Evolutionary conservation across 2,888 invertebrate species (phyloP).

Genomic region (Stratiomys singularior): DNA sequence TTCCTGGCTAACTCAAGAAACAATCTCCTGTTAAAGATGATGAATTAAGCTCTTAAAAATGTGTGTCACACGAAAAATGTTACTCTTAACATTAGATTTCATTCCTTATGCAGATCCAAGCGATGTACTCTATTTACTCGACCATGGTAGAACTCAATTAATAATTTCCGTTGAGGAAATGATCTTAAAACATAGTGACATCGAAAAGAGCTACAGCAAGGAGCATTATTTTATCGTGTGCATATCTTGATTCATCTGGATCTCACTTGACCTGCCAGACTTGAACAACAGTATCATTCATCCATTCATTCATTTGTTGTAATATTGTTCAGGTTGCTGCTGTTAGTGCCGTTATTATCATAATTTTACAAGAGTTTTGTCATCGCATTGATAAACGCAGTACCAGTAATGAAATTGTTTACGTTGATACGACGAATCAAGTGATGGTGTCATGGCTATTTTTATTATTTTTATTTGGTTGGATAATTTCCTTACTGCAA

Average conservation of each 20-base stretch:
- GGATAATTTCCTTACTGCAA: no score
- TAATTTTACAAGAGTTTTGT: background rate
- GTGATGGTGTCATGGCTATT: background rate
- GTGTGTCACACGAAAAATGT: slow-evolving; percentile 18
- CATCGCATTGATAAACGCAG: background rate
- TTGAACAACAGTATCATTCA: background rate
- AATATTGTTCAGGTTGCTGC: background rate
- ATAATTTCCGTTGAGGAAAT: slow-evolving; percentile 44
- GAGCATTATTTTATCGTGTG: background rate
- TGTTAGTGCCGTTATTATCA: background rate
- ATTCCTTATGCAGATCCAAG: slow-evolving; percentile 17
- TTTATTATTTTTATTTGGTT: background rate
- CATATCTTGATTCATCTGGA: slow-evolving; percentile 38
- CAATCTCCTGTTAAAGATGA: background rate
- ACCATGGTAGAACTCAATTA: slow-evolving; percentile 16
- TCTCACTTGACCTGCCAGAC: slow-evolving; percentile 12
- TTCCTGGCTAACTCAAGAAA: background rate
- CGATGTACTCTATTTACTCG: slow-evolving; percentile 1
- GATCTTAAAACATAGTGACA: slow-evolving; percentile 29
- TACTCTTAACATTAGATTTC: slow-evolving; percentile 6
- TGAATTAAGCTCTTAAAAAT: slow-evolving; percentile 20
- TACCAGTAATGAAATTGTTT: background rate
- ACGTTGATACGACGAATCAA: background rate
- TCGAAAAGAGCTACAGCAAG: background rate
- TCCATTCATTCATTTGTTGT: background rate